A percentile compares a stretch with the other conserved stretches of the same genome.
These are phyloP conservation scores for Miniopterus natalensis DNA, from an alignment of 2,113 vertebrate genomes.

Conservation along the genomic window DNA sequence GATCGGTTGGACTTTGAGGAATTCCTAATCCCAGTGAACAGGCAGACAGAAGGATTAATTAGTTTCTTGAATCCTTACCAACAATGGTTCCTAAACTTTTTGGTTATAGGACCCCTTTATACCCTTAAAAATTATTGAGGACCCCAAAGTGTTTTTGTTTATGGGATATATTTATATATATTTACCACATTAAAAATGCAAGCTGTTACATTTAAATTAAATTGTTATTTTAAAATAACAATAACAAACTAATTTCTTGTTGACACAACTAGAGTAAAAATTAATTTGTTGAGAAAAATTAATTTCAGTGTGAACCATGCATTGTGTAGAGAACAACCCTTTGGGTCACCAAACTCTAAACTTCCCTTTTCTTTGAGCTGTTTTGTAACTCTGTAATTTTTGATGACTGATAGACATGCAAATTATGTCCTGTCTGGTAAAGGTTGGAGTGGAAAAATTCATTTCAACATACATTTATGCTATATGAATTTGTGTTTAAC, in stretches of 20 bases:
- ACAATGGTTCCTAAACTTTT: neutral
- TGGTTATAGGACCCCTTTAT: neutral
- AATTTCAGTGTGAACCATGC: constrained; percentile 10
- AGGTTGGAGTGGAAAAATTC: neutral
- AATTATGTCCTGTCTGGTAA: neutral
- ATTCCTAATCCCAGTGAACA: neutral
- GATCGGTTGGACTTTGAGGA: neutral
- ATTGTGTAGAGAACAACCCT: neutral
- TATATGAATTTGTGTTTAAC: constrained; percentile 29
- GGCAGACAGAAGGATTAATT: neutral
- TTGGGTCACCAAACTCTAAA: neutral
- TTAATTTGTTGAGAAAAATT: constrained; percentile 6
- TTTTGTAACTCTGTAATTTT: neutral
- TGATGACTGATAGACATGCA: neutral
- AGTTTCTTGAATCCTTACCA: neutral
- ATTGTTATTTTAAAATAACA: neutral
- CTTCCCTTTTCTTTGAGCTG: constrained; percentile 6
- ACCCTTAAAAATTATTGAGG: neutral
- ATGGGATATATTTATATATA: neutral
- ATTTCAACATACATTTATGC: neutral
- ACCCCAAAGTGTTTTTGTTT: neutral
- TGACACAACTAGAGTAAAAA: constrained; percentile 15
- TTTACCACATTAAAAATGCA: neutral
- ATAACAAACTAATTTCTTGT: neutral
- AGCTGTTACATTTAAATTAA: neutral